Conservation (phyloP, 2,888 invertebrate species). For the Ennomos quercinarius region DNA sequence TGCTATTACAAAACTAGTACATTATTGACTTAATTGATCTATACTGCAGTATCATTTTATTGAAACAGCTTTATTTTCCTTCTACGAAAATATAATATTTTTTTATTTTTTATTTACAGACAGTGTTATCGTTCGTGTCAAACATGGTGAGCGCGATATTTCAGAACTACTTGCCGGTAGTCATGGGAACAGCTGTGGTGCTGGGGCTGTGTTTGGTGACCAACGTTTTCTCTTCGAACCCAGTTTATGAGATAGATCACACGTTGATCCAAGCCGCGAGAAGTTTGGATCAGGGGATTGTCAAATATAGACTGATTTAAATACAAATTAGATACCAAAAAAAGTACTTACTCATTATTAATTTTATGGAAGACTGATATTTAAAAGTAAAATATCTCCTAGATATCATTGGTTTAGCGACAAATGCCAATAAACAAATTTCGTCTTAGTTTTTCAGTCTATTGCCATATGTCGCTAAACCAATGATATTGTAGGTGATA, state of each 20-base stretch:
- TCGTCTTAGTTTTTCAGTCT: no score
- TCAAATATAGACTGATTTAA: constrained; percentile 30
- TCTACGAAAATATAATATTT: no score
- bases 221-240: constrained; percentile 8
- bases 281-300: constrained; percentile 22
- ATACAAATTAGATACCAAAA: neutral
- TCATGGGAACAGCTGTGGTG: constrained; percentile 24
- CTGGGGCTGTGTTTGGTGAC: constrained; percentile 23
- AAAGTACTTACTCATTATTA: neutral
- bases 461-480: no score
- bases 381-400: no score
- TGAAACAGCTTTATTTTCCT: no score
- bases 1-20: no score
- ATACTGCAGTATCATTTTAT: no score
- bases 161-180: constrained; percentile 23
- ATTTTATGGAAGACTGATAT: no score
- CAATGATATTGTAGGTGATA: no score
- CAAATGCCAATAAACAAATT: no score
- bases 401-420: no score
- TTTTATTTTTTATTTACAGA: constrained; percentile 19
- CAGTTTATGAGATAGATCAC: constrained; percentile 29
- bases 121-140: constrained; percentile 23
- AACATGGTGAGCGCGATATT: constrained; percentile 17
- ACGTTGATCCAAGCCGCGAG: constrained; percentile 25
- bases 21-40: no score